Base-by-base conservation (phyloP, 1,140 invertebrate species). In the Heliconius hermathena region DNA sequence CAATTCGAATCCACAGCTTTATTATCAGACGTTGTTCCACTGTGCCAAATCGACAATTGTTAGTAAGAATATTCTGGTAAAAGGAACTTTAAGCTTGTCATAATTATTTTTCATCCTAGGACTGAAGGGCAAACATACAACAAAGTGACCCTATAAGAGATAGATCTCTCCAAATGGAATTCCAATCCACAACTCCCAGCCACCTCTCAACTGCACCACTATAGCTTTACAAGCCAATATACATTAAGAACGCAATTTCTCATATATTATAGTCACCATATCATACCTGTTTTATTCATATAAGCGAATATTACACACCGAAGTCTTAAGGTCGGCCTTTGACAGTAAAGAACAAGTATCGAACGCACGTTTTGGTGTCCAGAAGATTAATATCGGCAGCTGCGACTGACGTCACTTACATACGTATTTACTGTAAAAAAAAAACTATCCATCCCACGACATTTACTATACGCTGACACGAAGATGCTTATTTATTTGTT, bases 311-410 rank as follows among this genome's bases (percentile, higher is more conserved):
- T 29, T 66, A 29, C 60, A 66, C 26, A 66, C 5, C 4, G 60
- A 66, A 26, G 22, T 38, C 71, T 78, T 73, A 80, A 79, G 73
- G 73, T 71, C 73, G 71, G 13, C 54, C 29, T 71, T 76, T 73
- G 54, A 77, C 79, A 76, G 75, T 77, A 70, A 60, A 54, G 70
- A 77, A 80, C 74, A 73, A 77, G 74, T 70, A 72, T 81, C 72
- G 77, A 76, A 70, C 29, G 79, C 73, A 78, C 77, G 82, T 83
- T 83, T 79, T 81, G 82, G 77, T 52, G 79, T 81, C 71, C 77
- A 41, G 29, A 74, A 79, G 79, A 81, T 77, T 77, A 77, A 81
- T 71, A 22, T n/a, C 29, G 46, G 77, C 82, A 81, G 77, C 79
- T 83, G 76, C 73, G 49, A 54, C 36, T 78, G 80, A 81, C 76